Evolutionary conservation across 2,888 invertebrate genomes (phyloP), one percentile per base, ranked within the genome.

Genomic region (Piscicola geometra): DNA sequence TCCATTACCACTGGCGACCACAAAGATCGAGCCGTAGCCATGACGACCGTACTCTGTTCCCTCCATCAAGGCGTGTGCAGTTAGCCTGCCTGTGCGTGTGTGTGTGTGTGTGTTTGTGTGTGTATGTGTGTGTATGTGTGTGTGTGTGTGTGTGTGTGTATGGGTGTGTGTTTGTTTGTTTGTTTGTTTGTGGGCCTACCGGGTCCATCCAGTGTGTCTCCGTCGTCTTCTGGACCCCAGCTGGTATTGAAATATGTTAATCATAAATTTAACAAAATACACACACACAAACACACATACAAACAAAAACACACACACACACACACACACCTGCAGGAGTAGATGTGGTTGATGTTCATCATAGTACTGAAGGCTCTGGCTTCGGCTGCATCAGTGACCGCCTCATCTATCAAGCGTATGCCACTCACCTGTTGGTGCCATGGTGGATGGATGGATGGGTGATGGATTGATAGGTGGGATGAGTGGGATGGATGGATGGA

Each of bases 221-320:
- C 86, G 80, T 86, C 85, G 81, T 86, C 86, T 77, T 85, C 85
- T 15, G 86, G 86, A 5, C 86, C 86, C 86, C 86, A 86, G 79
- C 86, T 86, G 79, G 81, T 35, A 50, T 12, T 28, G 21, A 18
- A 18, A 18, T 50, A 15, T 50, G 21, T 21, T 50, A 50, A 50
- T 18, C 21, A 50, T 18, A n/a, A n/a, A n/a, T n/a, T n/a, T n/a
- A n/a, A n/a, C n/a, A n/a, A n/a, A n/a, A n/a, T n/a, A n/a, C n/a
- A n/a, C n/a, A n/a, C n/a, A n/a, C n/a, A n/a, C n/a, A n/a, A n/a
- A n/a, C n/a, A n/a, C n/a, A n/a, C n/a, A n/a, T n/a, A n/a, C n/a
- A n/a, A n/a, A n/a, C n/a, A n/a, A n/a, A n/a, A n/a, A n/a, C n/a
- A n/a, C n/a, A n/a, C n/a, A n/a, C n/a, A n/a, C n/a, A n/a, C n/a